Percentiles rank a stretch among this genome's conserved stretches.
phyloP scores from a whole-genome alignment of 2,113 vertebrate genomes.

The Myiagra hebetior region DNA sequence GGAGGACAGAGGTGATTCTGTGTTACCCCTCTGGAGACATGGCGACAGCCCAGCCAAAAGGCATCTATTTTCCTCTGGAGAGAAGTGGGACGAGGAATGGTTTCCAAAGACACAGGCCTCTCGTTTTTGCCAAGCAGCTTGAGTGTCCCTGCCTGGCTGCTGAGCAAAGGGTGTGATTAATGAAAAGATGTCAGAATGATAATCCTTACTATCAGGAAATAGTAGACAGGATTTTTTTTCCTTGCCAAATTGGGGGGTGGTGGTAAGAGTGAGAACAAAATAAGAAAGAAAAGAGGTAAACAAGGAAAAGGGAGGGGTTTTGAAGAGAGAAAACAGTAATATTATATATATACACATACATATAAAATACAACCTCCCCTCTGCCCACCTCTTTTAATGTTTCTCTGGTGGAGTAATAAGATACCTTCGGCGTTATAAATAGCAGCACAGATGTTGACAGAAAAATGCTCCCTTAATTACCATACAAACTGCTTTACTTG shows the following conservation, averaged over 20 bases:
- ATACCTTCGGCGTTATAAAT: conserved; percentile 84
- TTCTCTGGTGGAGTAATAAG: conserved; percentile 66
- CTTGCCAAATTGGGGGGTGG: background rate
- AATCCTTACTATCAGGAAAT: conserved; percentile 81
- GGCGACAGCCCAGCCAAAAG: background rate
- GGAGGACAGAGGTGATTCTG: background rate
- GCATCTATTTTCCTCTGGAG: background rate
- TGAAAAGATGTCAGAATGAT: conserved; percentile 85
- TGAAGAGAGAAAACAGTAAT: conserved; percentile 15
- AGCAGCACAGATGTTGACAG: conserved; percentile 95
- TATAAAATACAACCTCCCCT: background rate
- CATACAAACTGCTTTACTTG: conserved; percentile 98
- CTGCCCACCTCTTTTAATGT: conserved; percentile 62
- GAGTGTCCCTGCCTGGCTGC: conserved; percentile 63
- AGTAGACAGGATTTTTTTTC: conserved; percentile 47
- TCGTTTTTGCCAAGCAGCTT: conserved; percentile 66
- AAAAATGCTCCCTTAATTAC: conserved; percentile 97
- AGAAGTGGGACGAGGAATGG: background rate
- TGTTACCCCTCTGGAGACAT: background rate
- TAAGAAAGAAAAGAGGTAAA: conserved; percentile 11
- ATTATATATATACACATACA: background rate
- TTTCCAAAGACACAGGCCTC: conserved; percentile 61
- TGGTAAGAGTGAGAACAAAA: background rate
- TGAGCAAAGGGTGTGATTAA: conserved; percentile 81
- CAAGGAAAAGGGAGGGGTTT: background rate